phyloP scores from a whole-genome alignment of 1,140 invertebrate species.

The Bombus consobrinus region DNA sequence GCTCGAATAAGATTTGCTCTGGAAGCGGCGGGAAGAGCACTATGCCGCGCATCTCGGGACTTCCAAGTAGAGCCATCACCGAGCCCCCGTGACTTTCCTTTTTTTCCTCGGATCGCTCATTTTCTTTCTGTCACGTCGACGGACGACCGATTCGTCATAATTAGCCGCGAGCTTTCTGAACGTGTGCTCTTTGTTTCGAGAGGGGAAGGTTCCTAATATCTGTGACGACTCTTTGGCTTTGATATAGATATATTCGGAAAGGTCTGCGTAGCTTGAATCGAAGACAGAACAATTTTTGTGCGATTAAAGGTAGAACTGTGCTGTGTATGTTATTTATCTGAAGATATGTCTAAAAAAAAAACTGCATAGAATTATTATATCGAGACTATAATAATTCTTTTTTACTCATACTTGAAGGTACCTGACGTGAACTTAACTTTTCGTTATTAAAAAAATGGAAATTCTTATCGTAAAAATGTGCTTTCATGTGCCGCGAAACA shows the following conservation, averaged over 20 bases:
- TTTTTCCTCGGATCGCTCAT: neutral
- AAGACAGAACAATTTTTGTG: neutral
- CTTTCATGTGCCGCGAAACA: neutral
- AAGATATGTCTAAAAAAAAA: no score
- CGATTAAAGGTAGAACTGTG: no score
- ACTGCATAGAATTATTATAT: no score
- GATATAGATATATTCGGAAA: no score
- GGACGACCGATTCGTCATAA: neutral
- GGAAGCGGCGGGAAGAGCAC: constrained; percentile 18
- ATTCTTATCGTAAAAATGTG: neutral
- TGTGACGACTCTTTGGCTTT: neutral
- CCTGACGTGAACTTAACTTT: neutral
- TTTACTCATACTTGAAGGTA: neutral
- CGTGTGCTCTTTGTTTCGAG: neutral
- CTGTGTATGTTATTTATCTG: no score
- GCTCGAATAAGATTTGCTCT: constrained; percentile 47
- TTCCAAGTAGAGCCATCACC: constrained; percentile 22
- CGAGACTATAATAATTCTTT: neutral
- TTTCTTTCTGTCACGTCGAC: constrained; percentile 14
- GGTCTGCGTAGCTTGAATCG: neutral
- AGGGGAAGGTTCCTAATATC: neutral
- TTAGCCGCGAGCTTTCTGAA: neutral
- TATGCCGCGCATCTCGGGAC: constrained; percentile 1
- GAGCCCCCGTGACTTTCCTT: neutral
- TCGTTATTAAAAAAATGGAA: neutral